Evolutionary conservation across 2,888 invertebrate species (phyloP).

Genomic region (Lucinisca nassula): DNA sequence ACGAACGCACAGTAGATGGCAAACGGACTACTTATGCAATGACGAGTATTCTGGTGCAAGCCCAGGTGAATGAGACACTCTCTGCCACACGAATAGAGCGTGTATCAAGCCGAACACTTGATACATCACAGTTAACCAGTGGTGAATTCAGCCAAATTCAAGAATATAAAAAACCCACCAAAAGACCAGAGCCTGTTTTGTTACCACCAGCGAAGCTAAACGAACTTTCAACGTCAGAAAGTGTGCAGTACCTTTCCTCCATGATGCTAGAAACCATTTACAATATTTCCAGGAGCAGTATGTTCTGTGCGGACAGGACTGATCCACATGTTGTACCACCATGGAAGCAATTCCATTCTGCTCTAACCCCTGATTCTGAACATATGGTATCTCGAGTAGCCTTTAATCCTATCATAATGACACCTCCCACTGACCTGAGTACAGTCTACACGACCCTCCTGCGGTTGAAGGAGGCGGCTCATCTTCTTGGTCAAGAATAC

Average conservation of each 20-base stretch:
- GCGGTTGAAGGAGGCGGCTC: slow-evolving; percentile 29
- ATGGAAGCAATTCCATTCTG: too few relatives aligned
- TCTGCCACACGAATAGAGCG: neutral
- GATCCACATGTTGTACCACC: too few relatives aligned
- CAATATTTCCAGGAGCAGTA: too few relatives aligned
- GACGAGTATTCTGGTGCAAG: neutral
- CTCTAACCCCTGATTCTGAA: too few relatives aligned
- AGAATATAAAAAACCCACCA: neutral
- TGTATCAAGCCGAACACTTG: neutral
- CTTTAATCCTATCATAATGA: slow-evolving; percentile 10
- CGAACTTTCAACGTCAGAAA: too few relatives aligned
- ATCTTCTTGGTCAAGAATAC: slow-evolving; percentile 18
- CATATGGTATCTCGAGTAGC: neutral
- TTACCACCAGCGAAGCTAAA: too few relatives aligned
- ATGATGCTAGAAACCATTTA: too few relatives aligned
- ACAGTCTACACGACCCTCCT: slow-evolving; percentile 34
- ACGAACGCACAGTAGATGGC: neutral
- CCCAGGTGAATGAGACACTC: neutral
- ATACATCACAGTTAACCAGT: neutral
- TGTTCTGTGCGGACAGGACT: too few relatives aligned
- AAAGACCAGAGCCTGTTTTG: too few relatives aligned
- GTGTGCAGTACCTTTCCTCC: too few relatives aligned
- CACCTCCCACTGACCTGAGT: slow-evolving; percentile 19
- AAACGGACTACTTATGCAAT: neutral
- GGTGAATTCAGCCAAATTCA: neutral